Conservation (phyloP, 2,797 vertebrate species). For the Tokudaia tokunoshimensis region DNA sequence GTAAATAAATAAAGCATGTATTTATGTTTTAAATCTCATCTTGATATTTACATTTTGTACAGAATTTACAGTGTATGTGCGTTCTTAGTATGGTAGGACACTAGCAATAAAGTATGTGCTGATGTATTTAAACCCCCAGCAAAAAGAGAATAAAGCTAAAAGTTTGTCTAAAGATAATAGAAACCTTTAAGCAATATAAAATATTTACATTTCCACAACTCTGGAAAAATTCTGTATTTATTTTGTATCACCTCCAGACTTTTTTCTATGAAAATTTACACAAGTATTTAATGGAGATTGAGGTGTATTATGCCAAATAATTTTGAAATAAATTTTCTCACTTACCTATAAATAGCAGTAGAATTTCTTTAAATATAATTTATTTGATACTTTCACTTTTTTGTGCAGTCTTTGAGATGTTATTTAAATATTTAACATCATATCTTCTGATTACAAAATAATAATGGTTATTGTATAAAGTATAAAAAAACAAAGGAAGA, state of each 20-base stretch:
- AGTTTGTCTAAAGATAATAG: background rate
- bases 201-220: background rate
- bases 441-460: constrained; percentile 30
- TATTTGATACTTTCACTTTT: constrained; percentile 21
- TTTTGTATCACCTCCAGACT: background rate
- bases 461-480: constrained; percentile 34
- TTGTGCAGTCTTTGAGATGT: background rate
- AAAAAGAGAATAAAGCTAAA: background rate
- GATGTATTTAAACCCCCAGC: background rate
- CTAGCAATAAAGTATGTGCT: background rate
- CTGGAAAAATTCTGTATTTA: constrained; percentile 5
- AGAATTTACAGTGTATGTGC: background rate
- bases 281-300: background rate
- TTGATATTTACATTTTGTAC: constrained; percentile 49
- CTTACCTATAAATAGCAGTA: constrained; percentile 35
- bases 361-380: constrained; percentile 49
- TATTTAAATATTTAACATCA: constrained; percentile 59
- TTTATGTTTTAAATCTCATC: constrained; percentile 48
- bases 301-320: background rate
- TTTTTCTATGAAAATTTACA: constrained; percentile 23
- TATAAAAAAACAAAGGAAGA: constrained; percentile 25
- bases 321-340: constrained; percentile 14
- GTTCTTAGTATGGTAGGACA: constrained; percentile 5
- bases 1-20: background rate
- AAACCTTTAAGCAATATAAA: background rate